Conservation (phyloP, 2,888 invertebrate species). For the Drosophila subquinaria region DNA sequence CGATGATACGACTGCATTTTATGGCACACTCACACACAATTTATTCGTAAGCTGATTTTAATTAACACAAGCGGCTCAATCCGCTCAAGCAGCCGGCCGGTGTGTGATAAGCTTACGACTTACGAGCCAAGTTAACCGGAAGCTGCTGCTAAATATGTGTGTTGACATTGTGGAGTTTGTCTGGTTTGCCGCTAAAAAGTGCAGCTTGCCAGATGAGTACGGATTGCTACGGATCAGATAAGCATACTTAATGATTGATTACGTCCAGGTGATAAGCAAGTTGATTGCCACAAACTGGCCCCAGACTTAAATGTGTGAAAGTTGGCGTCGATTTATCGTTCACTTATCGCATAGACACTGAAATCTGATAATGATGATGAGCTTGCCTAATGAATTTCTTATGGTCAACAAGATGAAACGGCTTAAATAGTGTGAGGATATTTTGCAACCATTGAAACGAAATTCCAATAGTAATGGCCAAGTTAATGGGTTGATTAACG, state of each 20-base stretch:
- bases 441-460: conserved; percentile 3
- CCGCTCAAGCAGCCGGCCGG: conserved; percentile 25
- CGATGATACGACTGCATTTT: conserved; percentile 63
- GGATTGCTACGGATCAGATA: conserved; percentile 50
- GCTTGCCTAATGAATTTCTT: conserved; percentile 46
- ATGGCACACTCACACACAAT: conserved; percentile 57
- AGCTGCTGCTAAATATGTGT: conserved; percentile 39
- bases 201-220: conserved; percentile 19
- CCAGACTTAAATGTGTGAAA: conserved; percentile 45
- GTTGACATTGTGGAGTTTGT: conserved; percentile 43
- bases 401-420: neutral
- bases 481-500: neutral
- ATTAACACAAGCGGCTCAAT: conserved; percentile 58
- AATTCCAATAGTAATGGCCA: conserved; percentile 5
- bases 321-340: conserved; percentile 34
- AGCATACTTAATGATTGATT: conserved; percentile 60
- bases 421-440: conserved; percentile 17
- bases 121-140: conserved; percentile 53
- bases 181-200: conserved; percentile 32
- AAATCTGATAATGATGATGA: conserved; percentile 35
- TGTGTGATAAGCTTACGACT: conserved; percentile 57
- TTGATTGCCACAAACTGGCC: conserved; percentile 53
- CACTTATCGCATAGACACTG: conserved; percentile 38
- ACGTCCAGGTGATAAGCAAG: conserved; percentile 49
- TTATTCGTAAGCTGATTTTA: conserved; percentile 68